Evolutionary conservation across 1,140 invertebrate genomes (phyloP), one percentile per base, ranked within the genome.

Genomic region (Bombus waltoni): DNA sequence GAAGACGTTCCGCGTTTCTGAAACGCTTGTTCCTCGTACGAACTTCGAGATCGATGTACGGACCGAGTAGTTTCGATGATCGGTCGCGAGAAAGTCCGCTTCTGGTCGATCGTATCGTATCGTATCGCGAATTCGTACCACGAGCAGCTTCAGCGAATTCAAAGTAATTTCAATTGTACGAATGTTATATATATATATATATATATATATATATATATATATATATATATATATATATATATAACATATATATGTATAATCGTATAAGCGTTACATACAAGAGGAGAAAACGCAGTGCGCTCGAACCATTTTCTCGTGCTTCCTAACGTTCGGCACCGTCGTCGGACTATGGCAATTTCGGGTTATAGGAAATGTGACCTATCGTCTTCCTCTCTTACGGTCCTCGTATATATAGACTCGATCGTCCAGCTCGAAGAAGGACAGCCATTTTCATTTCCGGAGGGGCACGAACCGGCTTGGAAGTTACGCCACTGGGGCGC

Each of bases 401-500:
- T 15, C n/a, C 3, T 32, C 62, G 13, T 13, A 32, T 38, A 32
- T 53, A 32, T 53, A 32, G 32, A 35, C 8, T 18, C 2, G 6
- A 15, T 35, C 32, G 66, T 35, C 6, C 6, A 1, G n/a, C 35
- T 22, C 25, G 4, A 44, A n/a, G 13, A 18, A 42, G 57, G 32
- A 47, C 57, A 18, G 78, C 70, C 70, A 81, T 74, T 81, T 80
- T 73, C 71, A 70, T 82, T 68, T 86, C 38, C 59, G 38, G n/a
- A 65, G 66, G 71, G 40, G 32, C 32, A 32, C 11, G 32, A 44
- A 15, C 47, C 22, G 57, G 47, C 57, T 75, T 71, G 53, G n/a
- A 65, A 78, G 38, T 47, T 88, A 86, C 84, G 87, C 44, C 40
- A 74, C 84, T 79, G 79, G 47, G 13, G 47, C 62, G 77, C 57